Base-by-base conservation (phyloP, 2,113 vertebrate species). In the Proterorhinus semilunaris region DNA sequence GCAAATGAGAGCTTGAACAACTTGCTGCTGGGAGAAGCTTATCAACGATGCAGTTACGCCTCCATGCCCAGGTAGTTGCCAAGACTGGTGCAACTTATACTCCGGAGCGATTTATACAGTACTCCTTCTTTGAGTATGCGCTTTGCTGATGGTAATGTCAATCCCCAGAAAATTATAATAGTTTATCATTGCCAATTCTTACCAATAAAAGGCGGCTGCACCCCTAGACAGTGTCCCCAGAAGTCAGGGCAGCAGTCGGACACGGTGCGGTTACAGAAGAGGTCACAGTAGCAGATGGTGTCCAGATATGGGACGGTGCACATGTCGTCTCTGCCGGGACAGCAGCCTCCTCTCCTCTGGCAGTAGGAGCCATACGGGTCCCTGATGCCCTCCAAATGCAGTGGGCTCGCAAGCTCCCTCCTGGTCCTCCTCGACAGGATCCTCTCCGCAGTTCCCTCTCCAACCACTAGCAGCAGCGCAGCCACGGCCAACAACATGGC, bases 201-300 rank as follows among this genome's bases (percentile, higher is more conserved):
- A 83, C 90, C 86, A 27, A 86, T 91, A 45, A 91, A 91, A 0
- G 96, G 96, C 0, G 96, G 93, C 0, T 89, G 80, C 11, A 95
- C 85, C 5, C 95, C 95, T 43, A 99, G 88, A 85, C 98, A 99
- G 83, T 94, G 95, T 0, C 92, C 89, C 98, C 98, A 99, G 91
- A 98, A 99, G 87, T 99, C 97, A 0, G 98, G 98, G 88, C 98
- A 99, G 92, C 98, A 99, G 87, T 99, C 98, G 0, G 97, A 95
- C 12, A 99, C 48, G 0, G 96, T 99, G 70, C 98, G 94, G 91
- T 99, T 99, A 91, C 98, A 99, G 93, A 99, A 99, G 68, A 97
- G 92, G 88, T 99, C 97, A 2, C 98, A 99, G 93, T 99, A 99
- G 83, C 96, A 99, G 84, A 96, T 95, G 15, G 94, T 95, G 69